Conservation (phyloP, 2,888 invertebrate species). For the Dynastes tityus region DNA sequence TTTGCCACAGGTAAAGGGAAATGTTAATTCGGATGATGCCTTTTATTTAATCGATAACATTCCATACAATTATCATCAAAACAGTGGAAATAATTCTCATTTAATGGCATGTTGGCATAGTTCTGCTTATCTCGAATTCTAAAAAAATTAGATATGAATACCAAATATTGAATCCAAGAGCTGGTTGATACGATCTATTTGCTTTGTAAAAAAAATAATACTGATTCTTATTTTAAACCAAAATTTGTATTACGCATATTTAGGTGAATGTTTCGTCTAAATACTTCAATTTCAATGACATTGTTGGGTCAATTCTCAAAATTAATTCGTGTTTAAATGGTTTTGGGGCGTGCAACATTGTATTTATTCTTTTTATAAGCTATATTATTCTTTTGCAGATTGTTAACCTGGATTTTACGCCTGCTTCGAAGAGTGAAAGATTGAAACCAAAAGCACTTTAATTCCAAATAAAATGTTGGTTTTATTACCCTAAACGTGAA, state of each 20-base stretch:
- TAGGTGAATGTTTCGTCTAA: no score
- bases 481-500: no score
- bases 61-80: no score
- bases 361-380: constrained; percentile 8
- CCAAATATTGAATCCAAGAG: not conserved
- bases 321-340: not conserved
- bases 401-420: constrained; percentile 66
- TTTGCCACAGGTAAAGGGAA: constrained; percentile 68
- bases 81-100: not conserved
- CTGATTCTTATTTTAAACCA: no score
- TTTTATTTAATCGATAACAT: no score
- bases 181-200: no score
- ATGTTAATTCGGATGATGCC: not conserved
- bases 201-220: no score
- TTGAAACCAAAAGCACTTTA: constrained; percentile 43
- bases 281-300: no score
- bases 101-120: not conserved
- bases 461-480: no score
- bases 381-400: constrained; percentile 59
- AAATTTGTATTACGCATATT: no score
- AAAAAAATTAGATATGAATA: not conserved
- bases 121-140: not conserved
- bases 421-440: constrained; percentile 64
- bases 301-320: no score
- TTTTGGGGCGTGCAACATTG: constrained; percentile 5